Evolutionary conservation across 2,797 vertebrate genomes (phyloP).

Genomic region (Takifugu ocellatus): DNA sequence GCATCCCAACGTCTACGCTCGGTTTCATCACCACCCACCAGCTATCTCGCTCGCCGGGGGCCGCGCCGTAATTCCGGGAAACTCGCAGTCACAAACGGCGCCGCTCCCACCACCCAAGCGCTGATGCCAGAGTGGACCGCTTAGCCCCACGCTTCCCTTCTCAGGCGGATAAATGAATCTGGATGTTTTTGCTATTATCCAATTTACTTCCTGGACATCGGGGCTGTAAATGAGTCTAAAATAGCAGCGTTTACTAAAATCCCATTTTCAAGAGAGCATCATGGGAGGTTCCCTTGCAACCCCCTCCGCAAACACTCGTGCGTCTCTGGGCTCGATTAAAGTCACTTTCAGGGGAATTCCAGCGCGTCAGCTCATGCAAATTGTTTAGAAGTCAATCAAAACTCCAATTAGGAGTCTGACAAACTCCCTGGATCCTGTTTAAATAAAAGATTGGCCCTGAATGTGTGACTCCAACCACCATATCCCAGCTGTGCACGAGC

Average conservation of each 20-base stretch:
- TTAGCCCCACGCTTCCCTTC: conserved; percentile 40
- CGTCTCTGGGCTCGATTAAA: conserved; percentile 31
- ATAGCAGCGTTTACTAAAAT: conserved; percentile 56
- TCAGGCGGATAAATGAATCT: conserved; percentile 37
- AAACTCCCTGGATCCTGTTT: conserved; percentile 47
- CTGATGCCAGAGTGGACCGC: conserved; percentile 40
- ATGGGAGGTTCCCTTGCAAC: conserved; percentile 31
- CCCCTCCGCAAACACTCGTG: conserved; percentile 37
- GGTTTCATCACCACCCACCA: conserved; percentile 46
- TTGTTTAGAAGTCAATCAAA: conserved; percentile 43
- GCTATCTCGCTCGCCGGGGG: conserved; percentile 44
- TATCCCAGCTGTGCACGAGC: conserved; percentile 37
- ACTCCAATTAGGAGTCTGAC: conserved; percentile 13
- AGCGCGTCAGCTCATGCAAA: conserved; percentile 30
- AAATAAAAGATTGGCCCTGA: conserved; percentile 33
- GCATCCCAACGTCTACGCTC: conserved; percentile 52
- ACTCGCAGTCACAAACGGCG: conserved; percentile 29
- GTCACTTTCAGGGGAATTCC: conserved; percentile 34
- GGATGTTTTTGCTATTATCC: conserved; percentile 45
- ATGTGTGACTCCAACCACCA: too few species aligned
- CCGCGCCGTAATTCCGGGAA: conserved; percentile 43
- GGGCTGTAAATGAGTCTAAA: conserved; percentile 49
- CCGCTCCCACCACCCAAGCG: conserved; percentile 59
- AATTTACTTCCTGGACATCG: conserved; percentile 50
- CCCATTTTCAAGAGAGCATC: conserved; percentile 44